Conservation (phyloP, 1,140 invertebrate genomes). For the Cheumatopsyche charites region DNA sequence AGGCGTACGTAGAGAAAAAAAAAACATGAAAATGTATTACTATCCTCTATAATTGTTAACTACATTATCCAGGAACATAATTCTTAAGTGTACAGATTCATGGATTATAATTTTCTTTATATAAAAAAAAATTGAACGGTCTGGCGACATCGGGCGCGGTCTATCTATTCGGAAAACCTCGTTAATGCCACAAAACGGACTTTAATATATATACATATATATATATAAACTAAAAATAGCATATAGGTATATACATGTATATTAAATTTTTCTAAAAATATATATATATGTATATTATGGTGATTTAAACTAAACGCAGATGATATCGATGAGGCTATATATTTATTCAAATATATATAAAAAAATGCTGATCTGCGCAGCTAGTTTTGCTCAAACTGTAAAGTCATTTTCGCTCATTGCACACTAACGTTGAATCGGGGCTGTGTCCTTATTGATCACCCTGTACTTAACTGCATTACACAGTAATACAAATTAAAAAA, state of each 20-base stretch:
- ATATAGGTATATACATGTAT: constrained; percentile 10
- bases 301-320: neutral
- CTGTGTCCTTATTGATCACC: constrained; percentile 32
- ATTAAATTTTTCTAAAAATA: constrained; percentile 31
- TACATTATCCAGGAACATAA: constrained; percentile 26
- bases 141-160: neutral
- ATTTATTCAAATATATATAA: neutral
- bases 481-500: no score
- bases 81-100: constrained; percentile 30
- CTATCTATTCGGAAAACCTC: neutral
- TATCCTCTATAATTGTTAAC: constrained; percentile 41
- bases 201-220: constrained; percentile 4
- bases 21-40: constrained; percentile 45
- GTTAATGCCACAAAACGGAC: constrained; percentile 22
- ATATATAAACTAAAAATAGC: constrained; percentile 7
- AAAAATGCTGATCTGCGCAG: constrained; percentile 5
- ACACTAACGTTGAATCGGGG: constrained; percentile 9
- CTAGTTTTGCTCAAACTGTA: constrained; percentile 35
- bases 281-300: neutral
- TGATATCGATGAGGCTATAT: constrained; percentile 9
- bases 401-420: constrained; percentile 30
- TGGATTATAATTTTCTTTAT: no score
- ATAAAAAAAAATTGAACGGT: neutral
- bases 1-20: constrained; percentile 42
- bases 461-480: neutral